phyloP scores from a whole-genome alignment of 2,888 invertebrate genomes.

The Rugalucina vietnamica region DNA sequence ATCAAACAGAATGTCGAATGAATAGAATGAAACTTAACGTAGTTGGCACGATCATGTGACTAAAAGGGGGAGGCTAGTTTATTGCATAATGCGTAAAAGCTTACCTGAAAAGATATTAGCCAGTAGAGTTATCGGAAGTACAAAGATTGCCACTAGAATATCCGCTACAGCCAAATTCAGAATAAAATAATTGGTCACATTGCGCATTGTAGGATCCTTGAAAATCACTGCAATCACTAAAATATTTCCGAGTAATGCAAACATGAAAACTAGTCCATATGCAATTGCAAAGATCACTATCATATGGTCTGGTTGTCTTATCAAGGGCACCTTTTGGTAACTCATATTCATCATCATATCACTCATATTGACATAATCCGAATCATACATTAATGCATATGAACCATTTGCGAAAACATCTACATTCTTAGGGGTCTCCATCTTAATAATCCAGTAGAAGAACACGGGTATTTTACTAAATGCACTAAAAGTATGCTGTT shows the following conservation, averaged over 20 bases:
- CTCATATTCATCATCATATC: background rate
- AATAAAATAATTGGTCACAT: slow-evolving; percentile 81
- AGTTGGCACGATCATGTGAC: too few relatives aligned
- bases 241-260: slow-evolving; percentile 80
- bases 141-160: slow-evolving; percentile 70
- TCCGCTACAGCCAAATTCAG: slow-evolving; percentile 77
- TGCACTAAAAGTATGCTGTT: too few relatives aligned
- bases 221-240: slow-evolving; percentile 82
- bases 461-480: too few relatives aligned
- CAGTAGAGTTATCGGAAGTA: slow-evolving; percentile 71
- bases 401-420: too few relatives aligned
- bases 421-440: too few relatives aligned
- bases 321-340: slow-evolving; percentile 30
- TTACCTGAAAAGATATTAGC: slow-evolving; percentile 71
- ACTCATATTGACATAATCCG: too few relatives aligned
- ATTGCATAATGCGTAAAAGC: too few relatives aligned
- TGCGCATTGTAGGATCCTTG: slow-evolving; percentile 81
- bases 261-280: slow-evolving; percentile 80
- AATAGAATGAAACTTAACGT: too few relatives aligned
- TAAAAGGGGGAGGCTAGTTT: too few relatives aligned
- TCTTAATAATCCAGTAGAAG: too few relatives aligned
- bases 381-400: too few relatives aligned
- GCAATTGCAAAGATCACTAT: slow-evolving; percentile 75
- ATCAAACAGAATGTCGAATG: too few relatives aligned
- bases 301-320: slow-evolving; percentile 71